These are phyloP conservation scores for Piprites chloris DNA, from an alignment of 2,113 vertebrate species.

Conservation along the genomic window DNA sequence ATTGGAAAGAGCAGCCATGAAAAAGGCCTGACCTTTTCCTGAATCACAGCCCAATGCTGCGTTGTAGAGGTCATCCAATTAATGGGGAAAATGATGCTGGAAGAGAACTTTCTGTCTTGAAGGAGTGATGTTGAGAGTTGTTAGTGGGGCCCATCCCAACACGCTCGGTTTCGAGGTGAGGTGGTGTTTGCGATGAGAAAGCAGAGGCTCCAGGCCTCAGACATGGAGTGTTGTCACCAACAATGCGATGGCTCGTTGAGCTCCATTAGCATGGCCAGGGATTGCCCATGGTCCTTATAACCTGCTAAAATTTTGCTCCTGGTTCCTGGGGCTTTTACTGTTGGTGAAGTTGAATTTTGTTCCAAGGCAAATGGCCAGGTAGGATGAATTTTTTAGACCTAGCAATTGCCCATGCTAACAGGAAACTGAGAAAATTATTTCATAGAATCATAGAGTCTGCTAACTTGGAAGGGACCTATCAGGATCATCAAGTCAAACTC, in stretches of 20 bases:
- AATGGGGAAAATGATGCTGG: not conserved
- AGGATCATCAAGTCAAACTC: not conserved
- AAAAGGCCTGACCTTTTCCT: conserved; percentile 46
- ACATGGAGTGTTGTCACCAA: rapidly evolving
- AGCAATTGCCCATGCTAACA: not conserved
- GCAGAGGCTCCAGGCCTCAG: rapidly evolving
- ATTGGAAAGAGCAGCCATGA: conserved; percentile 15
- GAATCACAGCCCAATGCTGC: not conserved
- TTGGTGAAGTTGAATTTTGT: not conserved
- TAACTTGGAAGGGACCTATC: not conserved
- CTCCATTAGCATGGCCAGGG: not conserved
- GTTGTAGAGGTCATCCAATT: conserved; percentile 41
- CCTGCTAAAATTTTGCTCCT: not conserved
- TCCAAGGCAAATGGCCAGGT: not conserved
- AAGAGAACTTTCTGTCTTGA: not conserved
- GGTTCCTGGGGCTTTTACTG: not conserved
- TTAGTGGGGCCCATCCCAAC: rapidly evolving
- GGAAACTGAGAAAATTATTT: not conserved
- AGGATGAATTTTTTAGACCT: not conserved
- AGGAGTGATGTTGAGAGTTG: not conserved
- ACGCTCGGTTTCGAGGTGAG: rapidly evolving
- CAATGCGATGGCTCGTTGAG: not conserved
- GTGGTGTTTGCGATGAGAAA: rapidly evolving
- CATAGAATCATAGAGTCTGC: not conserved
- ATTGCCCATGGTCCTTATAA: not conserved